phyloP scores from a whole-genome alignment of 2,888 invertebrate genomes.

The Orchesella flavescens region DNA sequence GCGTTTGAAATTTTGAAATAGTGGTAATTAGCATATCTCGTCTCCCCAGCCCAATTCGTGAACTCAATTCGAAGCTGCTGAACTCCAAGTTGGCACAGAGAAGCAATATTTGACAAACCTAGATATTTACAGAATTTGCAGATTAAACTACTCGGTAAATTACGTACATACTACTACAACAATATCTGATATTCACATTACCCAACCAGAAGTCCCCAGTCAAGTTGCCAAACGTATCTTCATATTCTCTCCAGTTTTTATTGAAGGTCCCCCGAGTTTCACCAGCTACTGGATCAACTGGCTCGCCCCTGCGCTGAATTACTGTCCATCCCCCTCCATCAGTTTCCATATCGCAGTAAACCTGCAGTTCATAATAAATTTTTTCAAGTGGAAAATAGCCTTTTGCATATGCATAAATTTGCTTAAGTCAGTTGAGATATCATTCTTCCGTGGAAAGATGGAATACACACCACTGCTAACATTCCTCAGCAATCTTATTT shows the following conservation, averaged over 20 bases:
- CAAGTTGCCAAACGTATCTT: slow-evolving; percentile 56
- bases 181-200: too few species aligned
- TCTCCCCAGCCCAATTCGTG: slow-evolving; percentile 56
- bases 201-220: slow-evolving; percentile 60
- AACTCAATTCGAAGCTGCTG: slow-evolving; percentile 60
- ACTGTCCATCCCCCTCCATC: slow-evolving; percentile 67
- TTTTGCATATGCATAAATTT: background rate
- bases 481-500: slow-evolving; percentile 60
- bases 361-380: slow-evolving; percentile 32
- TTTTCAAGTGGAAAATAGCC: background rate
- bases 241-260: slow-evolving; percentile 58
- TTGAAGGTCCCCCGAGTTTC: slow-evolving; percentile 43
- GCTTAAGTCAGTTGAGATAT: slow-evolving; percentile 42
- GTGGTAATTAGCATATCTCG: slow-evolving; percentile 48
- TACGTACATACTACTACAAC: too few species aligned
- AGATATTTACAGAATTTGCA: background rate
- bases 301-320: slow-evolving; percentile 53
- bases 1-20: slow-evolving; percentile 53
- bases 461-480: slow-evolving; percentile 53
- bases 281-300: background rate
- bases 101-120: slow-evolving; percentile 52
- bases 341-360: slow-evolving; percentile 61
- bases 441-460: slow-evolving; percentile 40
- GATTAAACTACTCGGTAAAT: background rate
- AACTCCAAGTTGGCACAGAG: slow-evolving; percentile 47